Base-by-base conservation (phyloP, 2,113 vertebrate genomes). In the Dolichallabes microphthalmus region DNA sequence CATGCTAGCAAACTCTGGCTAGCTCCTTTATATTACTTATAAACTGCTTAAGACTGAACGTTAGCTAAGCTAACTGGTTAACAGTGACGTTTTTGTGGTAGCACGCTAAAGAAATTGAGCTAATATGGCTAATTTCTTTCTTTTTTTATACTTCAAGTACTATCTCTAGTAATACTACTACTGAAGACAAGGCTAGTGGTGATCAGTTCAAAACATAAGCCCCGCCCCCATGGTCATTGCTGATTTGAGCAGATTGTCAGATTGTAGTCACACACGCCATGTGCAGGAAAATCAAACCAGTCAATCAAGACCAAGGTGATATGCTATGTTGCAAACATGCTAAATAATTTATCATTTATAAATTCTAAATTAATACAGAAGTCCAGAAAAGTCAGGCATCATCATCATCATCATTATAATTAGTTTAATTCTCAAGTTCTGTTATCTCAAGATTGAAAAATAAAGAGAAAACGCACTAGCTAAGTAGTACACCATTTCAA, bases 311-410 rank as follows among this genome's bases (percentile, higher is more conserved):
- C 84, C 75, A 75, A n/a, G 50, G 27, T 30, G 79, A 39, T 64
- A 57, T 61, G 69, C 76, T 91, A 87, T 45, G 88, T 91, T 92
- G 89, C 92, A 90, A 88, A 92, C 91, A 90, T 89, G 80, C 91
- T 91, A 90, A 84, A 91, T 88, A 50, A 50, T 90, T 90, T 86
- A 91, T 88, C n/a, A 50, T 90, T 90, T 86, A 93, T 88, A 85
- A 50, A 85, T 80, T 76, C 60, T 69, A 66, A 32, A 19, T 35
- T 4, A 73, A 73, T 39, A 35, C 82, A 73, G 53, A 83, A 83
- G 68, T 83, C 50, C 82, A 83, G 68, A 83, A 60, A 83, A 57
- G 68, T 60, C 30, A 15, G 12, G 30, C 82, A 45, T 73, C 2
- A 74, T 74, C 19, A 55, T 57, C 17, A 17, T 76, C 10, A 10